Evolutionary conservation across 2,113 vertebrate species (phyloP), one percentile per base, ranked within the genome.

Genomic region (Camelus dromedarius): DNA sequence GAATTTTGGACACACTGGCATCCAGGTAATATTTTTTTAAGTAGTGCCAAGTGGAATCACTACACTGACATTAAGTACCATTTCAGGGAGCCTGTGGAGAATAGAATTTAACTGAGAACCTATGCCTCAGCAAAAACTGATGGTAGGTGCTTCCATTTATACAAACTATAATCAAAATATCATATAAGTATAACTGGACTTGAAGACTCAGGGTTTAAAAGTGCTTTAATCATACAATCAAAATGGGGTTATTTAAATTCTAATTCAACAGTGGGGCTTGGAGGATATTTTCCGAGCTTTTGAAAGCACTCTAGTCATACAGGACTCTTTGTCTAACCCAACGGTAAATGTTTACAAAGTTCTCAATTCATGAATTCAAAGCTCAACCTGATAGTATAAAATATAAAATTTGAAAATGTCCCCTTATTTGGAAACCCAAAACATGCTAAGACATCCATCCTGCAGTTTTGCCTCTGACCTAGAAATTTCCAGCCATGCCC

Each of bases 91-190:
- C 2, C 32, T 75, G 7, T 75, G 2, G 66, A 66, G 28, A 83
- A 79, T 48, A 87, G 13, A 91, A 73, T 73, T 77, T 52, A 93
- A 90, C n/a, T 91, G 2, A 85, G 75, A 91, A 73, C n/a, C 16
- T 24, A 76, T 32, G 5, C n/a, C 62, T 80, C 46, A 92, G 58
- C 38, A 66, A 93, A 93, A 89, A 84, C 13, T 60, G 13, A 66
- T 54, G 3, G 11, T 46, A 67, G 6, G 4, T 3, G 32, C 8
- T 86, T 64, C 24, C 11, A 85, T 73, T 81, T 96, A 86, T 16
- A 86, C 13, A 75, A 88, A 58, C 18, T 86, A 46, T 83, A 80
- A 35, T 24, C 28, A 95, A 95, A 97, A 90, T 87, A 83, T 66
- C 50, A 52, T 10, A 30, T 28, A 91, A 62, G 7, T 38, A 3